These are phyloP conservation scores for Megaceryle alcyon DNA, from an alignment of 2,797 vertebrate genomes.

Conservation along the genomic window DNA sequence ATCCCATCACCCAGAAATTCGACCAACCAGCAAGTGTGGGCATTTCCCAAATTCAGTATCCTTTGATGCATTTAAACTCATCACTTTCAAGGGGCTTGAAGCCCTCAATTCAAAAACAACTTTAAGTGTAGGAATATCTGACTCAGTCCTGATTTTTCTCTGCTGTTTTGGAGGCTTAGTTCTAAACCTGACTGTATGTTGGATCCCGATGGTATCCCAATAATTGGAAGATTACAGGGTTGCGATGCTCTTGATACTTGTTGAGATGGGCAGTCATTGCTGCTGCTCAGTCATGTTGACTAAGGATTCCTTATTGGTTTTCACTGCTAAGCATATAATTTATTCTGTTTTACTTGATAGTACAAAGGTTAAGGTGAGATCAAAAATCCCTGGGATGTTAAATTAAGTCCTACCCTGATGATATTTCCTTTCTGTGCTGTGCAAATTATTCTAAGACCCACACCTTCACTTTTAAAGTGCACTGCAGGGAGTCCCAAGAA, in stretches of 20 bases:
- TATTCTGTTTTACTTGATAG: not conserved
- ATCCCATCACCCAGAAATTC: not conserved
- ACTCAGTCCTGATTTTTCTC: not conserved
- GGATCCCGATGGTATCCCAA: not conserved
- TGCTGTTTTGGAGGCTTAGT: not conserved
- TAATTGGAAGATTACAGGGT: not conserved
- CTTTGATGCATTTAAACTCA: not conserved
- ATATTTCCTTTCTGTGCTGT: slow-evolving; percentile 60
- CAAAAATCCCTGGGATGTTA: slow-evolving; percentile 22
- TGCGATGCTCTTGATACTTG: not conserved
- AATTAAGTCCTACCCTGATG: slow-evolving; percentile 21
- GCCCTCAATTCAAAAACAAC: not conserved
- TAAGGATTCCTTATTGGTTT: slow-evolving; percentile 3
- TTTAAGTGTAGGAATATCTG: not conserved
- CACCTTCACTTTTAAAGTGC: slow-evolving; percentile 43
- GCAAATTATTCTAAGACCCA: slow-evolving; percentile 43
- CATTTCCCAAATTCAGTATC: not conserved
- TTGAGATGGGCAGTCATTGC: not conserved
- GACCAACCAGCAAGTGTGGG: not conserved
- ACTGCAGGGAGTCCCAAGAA: not conserved
- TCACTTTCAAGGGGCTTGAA: not conserved
- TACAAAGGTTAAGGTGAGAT: slow-evolving; percentile 47
- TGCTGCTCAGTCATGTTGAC: not conserved
- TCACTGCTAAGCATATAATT: not conserved
- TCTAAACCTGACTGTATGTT: not conserved